Base-by-base conservation (phyloP, 1,140 invertebrate genomes). In the Teleopsis dalmanni region DNA sequence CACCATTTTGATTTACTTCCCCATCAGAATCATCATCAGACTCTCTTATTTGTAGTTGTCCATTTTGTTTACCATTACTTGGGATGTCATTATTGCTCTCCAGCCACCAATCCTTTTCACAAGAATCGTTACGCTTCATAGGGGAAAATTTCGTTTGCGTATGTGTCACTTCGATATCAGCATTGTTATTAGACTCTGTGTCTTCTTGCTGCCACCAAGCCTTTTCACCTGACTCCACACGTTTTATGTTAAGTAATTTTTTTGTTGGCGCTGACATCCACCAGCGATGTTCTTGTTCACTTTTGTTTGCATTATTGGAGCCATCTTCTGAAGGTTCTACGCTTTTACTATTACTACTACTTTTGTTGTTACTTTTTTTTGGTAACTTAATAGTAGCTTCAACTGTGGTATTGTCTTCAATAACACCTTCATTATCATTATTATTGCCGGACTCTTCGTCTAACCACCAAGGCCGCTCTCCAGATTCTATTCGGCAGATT, bases 131-230 rank as follows among this genome's bases (percentile, higher is more conserved):
- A 80, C 80, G 60, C 78, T 65, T 55, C 76, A 75, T 46, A 22
- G 57, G 58, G n/a, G 16, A 7, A 21, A 58, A 57, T 1, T 79
- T 75, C 51, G 75, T 78, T 55, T 82, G 79, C 6, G 75, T 79
- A 6, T 78, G 78, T 29, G 70, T 71, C 3, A n/a, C 7, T 40
- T 16, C 3, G 37, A 37, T 5, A n/a, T n/a, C n/a, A n/a, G n/a
- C n/a, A n/a, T n/a, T n/a, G 42, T 64, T 43, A 54, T 53, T 51
- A 31, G 57, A 50, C 13, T 54, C 40, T 31, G 56, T 44, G 21
- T 59, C 41, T 48, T 62, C 67, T 47, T 74, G 60, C 54, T 81
- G 80, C 78, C 81, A 84, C 80, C 82, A 84, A 18, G 78, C 72
- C 35, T 72, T 67, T 58, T 80, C 77, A 4, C 77, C 78, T 7